These are phyloP conservation scores for Strigamia transsilvanica DNA, from an alignment of 2,888 invertebrate species.

Conservation along the genomic window DNA sequence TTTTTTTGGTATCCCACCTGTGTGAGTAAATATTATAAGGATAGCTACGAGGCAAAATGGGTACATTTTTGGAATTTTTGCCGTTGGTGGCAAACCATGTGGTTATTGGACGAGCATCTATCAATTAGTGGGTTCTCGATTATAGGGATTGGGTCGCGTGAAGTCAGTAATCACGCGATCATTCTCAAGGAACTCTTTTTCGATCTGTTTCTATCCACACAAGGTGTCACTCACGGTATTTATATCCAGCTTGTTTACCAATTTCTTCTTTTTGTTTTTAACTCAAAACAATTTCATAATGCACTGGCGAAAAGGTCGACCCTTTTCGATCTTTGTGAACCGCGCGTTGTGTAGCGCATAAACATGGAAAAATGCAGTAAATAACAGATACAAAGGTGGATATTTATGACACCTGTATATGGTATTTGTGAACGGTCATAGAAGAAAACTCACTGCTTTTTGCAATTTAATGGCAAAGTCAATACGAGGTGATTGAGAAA, in stretches of 20 bases:
- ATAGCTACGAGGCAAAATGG: neutral
- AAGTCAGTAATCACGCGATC: conserved; percentile 19
- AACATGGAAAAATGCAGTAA: neutral
- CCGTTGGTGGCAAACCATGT: neutral
- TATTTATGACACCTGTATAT: neutral
- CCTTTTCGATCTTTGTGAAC: too few relatives aligned
- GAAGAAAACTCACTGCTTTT: conserved; percentile 31
- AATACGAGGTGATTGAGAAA: conserved; percentile 25
- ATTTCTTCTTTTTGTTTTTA: neutral
- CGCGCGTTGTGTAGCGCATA: neutral
- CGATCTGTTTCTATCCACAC: neutral
- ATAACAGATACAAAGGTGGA: neutral
- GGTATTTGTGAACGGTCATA: conserved; percentile 10
- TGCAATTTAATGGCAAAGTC: conserved; percentile 23
- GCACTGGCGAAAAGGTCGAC: too few relatives aligned
- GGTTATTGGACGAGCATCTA: conserved; percentile 15
- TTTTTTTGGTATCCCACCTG: neutral
- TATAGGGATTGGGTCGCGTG: conserved; percentile 22
- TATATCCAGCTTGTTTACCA: neutral
- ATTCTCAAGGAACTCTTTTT: neutral
- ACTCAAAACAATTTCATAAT: neutral
- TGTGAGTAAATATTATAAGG: neutral
- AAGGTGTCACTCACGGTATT: conserved; percentile 5
- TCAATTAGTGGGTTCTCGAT: conserved; percentile 17
- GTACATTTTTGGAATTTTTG: conserved; percentile 21